These are phyloP conservation scores for Pissodes strobi DNA, from an alignment of 1,140 invertebrate species.

Conservation along the genomic window DNA sequence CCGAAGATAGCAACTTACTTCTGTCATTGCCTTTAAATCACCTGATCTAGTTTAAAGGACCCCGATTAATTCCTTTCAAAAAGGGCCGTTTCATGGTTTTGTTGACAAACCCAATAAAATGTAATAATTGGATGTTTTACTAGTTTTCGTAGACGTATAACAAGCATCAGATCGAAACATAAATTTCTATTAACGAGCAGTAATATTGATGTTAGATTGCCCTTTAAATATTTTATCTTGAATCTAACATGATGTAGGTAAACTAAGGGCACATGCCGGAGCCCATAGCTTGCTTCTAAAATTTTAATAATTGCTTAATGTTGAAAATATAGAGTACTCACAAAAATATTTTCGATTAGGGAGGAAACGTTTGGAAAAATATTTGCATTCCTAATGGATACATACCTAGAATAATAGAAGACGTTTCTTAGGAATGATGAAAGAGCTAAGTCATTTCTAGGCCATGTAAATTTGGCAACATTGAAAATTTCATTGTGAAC, in stretches of 20 bases:
- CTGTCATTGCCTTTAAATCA: background rate
- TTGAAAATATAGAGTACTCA: too few species aligned
- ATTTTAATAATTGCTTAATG: too few species aligned
- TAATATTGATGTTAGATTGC: conserved; percentile 24
- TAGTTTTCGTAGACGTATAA: conserved; percentile 6
- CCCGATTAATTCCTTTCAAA: background rate
- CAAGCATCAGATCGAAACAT: conserved; percentile 17
- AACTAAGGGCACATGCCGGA: too few species aligned
- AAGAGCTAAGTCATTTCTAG: too few species aligned
- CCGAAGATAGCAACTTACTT: background rate
- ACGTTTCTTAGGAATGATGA: too few species aligned
- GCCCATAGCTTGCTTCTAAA: too few species aligned
- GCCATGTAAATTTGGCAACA: too few species aligned
- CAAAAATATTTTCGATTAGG: too few species aligned
- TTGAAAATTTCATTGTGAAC: too few species aligned
- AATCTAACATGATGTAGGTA: conserved; percentile 17
- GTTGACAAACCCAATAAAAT: conserved; percentile 27
- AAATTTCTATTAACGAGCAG: conserved; percentile 29
- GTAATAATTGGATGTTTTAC: conserved; percentile 35
- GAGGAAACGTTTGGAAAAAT: too few species aligned
- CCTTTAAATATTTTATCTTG: conserved; percentile 22
- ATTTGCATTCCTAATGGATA: too few species aligned
- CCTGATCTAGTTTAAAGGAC: conserved; percentile 6
- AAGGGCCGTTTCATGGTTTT: conserved; percentile 7
- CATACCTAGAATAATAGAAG: too few species aligned